Percentiles rank a stretch among this genome's conserved stretches.
These are phyloP conservation scores for Cremastinae sp. DNA, from an alignment of 2,888 invertebrate species.

Conservation along the genomic window DNA sequence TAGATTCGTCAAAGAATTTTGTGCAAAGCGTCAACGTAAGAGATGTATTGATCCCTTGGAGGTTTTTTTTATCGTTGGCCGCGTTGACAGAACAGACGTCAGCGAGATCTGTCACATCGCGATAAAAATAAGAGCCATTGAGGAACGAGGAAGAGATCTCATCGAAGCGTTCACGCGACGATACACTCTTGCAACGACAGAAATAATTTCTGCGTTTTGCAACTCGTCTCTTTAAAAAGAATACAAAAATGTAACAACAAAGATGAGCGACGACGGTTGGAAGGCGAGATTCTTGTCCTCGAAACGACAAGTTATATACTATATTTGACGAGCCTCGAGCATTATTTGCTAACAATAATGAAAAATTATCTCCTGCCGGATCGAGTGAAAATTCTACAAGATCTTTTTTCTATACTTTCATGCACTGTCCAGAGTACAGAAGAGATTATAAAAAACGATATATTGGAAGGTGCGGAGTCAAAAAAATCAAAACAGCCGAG, in stretches of 20 bases:
- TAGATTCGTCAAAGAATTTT: conserved; percentile 28
- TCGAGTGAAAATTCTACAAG: background rate
- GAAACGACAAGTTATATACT: conserved; percentile 9
- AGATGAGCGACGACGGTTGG: background rate
- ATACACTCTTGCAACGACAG: conserved; percentile 29
- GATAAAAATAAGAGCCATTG: conserved; percentile 19
- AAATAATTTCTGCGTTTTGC: conserved; percentile 38
- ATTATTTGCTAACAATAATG: background rate
- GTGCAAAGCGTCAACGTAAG: conserved; percentile 51
- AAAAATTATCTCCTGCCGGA: background rate
- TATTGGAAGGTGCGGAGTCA: background rate
- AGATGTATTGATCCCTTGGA: conserved; percentile 48
- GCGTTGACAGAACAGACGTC: conserved; percentile 54
- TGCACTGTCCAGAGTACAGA: conserved; percentile 26
- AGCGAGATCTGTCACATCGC: conserved; percentile 49
- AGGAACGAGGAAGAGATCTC: conserved; percentile 57
- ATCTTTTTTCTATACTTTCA: conserved; percentile 19
- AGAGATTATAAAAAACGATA: conserved; percentile 5
- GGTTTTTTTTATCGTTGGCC: conserved; percentile 59
- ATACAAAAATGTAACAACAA: background rate
- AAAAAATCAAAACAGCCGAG: too few species aligned
- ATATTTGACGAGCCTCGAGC: background rate
- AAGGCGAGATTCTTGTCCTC: conserved; percentile 3
- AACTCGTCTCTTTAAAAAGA: conserved; percentile 2
- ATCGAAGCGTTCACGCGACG: conserved; percentile 52